Evolutionary conservation across 1,140 invertebrate genomes (phyloP), one percentile per base, ranked within the genome.

Genomic region (Gonatopus flavifemur): DNA sequence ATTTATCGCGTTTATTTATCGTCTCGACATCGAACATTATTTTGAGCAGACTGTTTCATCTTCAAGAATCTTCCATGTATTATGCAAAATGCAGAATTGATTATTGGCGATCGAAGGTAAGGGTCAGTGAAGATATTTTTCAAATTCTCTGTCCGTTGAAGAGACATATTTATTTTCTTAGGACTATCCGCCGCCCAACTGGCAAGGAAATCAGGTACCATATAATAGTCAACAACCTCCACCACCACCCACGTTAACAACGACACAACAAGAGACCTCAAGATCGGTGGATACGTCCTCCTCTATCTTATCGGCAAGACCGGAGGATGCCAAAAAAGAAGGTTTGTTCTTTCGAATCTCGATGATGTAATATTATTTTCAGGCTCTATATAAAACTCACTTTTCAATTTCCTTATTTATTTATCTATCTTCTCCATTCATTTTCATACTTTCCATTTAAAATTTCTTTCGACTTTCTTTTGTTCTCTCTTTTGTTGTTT

Each of bases 311-410:
- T 55, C 69, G 9, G 49, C 66, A 9, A 55, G 75, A 52, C 67
- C 74, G 0, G 77, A 79, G 18, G 75, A 77, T 46, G 72, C 64
- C 2, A 79, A 78, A 24, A 78, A 79, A 66, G 77, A 79, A 77
- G 77, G 77, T 77, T 36, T 20, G 13, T 43, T 49, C 5, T 15
- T 19, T 8, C 33, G 28, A 6, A 44, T 24, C 39, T 33, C 9
- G 25, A 35, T 13, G 12, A 22, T 45, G 43, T 39, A 41, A 41
- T 39, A 8, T 39, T 8, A 19, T 4, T 21, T 16, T 12, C n/a
- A n/a, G n/a, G n/a, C n/a, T n/a, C n/a, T n/a, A n/a, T n/a, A n/a
- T n/a, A n/a, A n/a, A n/a, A n/a, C n/a, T n/a, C n/a, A n/a, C n/a
- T n/a, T n/a, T n/a, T n/a, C n/a, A n/a, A n/a, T n/a, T n/a, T n/a